Evolutionary conservation across 2,888 invertebrate species (phyloP).

Genomic region (Linhomoeus sp.): DNA sequence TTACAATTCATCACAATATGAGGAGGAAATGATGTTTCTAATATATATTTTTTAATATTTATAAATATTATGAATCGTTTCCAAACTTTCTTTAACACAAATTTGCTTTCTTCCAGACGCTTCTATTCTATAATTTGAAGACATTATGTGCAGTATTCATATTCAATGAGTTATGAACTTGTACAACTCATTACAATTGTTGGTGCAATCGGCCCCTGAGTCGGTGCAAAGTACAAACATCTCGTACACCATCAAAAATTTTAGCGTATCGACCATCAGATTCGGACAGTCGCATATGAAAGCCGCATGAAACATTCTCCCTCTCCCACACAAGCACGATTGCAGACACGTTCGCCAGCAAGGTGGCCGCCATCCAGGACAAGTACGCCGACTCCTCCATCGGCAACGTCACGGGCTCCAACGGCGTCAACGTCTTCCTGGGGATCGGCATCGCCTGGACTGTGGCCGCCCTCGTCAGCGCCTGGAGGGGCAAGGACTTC

Average conservation of each 20-base stretch:
- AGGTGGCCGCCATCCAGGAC: constrained; percentile 92
- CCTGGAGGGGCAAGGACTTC: constrained; percentile 9
- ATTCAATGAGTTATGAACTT: background rate
- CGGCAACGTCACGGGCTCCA: constrained; percentile 88
- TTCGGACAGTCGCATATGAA: too few species aligned
- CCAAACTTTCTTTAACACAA: background rate
- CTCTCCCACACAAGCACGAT: background rate
- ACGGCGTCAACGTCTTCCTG: constrained; percentile 96
- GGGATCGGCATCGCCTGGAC: constrained; percentile 99
- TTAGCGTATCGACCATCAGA: too few species aligned
- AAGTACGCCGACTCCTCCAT: constrained; percentile 92
- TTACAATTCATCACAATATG: too few species aligned
- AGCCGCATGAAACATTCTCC: too few species aligned
- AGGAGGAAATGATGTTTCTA: too few species aligned
- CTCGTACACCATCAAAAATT: too few species aligned
- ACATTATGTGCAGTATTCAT: background rate
- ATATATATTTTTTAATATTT: too few species aligned
- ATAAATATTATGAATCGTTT: background rate
- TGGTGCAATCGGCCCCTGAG: background rate
- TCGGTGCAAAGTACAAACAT: too few species aligned
- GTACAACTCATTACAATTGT: background rate
- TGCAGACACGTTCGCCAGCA: constrained; percentile 92
- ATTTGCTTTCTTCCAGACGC: background rate
- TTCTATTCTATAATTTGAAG: background rate
- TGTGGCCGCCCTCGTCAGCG: constrained; percentile 74